Evolutionary conservation across 1,140 invertebrate genomes (phyloP).

Genomic region (Hydropsyche tenuis): DNA sequence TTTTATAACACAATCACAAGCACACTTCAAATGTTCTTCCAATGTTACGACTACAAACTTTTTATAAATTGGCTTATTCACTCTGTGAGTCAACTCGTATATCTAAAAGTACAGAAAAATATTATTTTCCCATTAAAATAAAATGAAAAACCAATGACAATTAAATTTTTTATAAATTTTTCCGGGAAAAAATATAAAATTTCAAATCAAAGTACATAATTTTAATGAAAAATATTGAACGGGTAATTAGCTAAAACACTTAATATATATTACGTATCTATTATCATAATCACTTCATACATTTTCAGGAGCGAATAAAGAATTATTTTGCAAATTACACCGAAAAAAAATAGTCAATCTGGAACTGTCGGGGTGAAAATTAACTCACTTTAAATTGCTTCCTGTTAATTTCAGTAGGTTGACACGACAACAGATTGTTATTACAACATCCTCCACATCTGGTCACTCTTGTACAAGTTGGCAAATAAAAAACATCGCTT

Average conservation of each 20-base stretch:
- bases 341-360: no score
- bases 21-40: conserved; percentile 30
- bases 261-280: no score
- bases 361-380: no score
- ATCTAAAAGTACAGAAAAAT: conserved; percentile 11
- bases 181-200: no score
- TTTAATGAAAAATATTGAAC: no score
- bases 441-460: conserved; percentile 33
- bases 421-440: conserved; percentile 5
- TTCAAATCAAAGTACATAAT: no score
- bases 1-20: conserved; percentile 22
- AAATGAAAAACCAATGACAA: conserved; percentile 27
- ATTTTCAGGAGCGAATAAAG: no score
- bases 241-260: no score
- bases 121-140: no score
- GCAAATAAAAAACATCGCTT: conserved; percentile 8
- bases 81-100: conserved; percentile 8
- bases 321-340: no score
- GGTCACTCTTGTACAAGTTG: conserved; percentile 26
- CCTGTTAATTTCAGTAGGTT: background rate
- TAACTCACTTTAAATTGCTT: conserved; percentile 20
- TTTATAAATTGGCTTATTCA: background rate
- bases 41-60: background rate
- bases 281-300: no score
- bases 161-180: conserved; percentile 11